Evolutionary conservation across 2,797 vertebrate species (phyloP), one percentile per base, ranked within the genome.

Genomic region (Chromis chromis): DNA sequence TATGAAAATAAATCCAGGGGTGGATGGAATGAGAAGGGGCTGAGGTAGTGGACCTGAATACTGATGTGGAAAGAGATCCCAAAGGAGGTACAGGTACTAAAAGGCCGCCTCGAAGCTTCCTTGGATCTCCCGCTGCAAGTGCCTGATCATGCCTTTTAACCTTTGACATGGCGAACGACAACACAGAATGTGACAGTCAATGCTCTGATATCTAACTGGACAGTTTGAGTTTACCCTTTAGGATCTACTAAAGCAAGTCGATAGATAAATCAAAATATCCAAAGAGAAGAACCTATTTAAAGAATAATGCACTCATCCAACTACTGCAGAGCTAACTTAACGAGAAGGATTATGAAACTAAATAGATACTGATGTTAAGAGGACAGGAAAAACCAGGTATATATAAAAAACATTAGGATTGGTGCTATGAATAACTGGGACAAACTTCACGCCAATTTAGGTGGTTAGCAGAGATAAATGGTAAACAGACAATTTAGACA

Each of bases 1-100:
- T 94, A 94, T 94, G 92, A 94, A 95, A 96, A 95, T 94, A 94
- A 94, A 94, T 93, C 93, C 85, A 91, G 76, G 86, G 88, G 80
- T 90, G 88, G 84, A 91, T 89, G 90, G 81, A 91, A 93, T 88
- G 90, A 93, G 92, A 87, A 82, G 80, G 82, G 87, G 81, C 78
- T 81, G 82, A 86, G 83, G 82, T 83, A 79, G 82, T 81, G 85
- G 91, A 89, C 87, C 78, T 89, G 94, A 94, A 94, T 94, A 91
- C 92, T 93, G 92, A 95, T 94, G 86, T 74, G 76, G 22, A 83
- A 69, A 79, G 54, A 58, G 71, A 85, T 89, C 88, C 90, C 91
- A 58, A 62, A 81, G 87, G 90, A 92, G 77, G 66, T 40, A 52
- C 72, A 81, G 80, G 82, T 91, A 88, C 84, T 88, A 83, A 89